Base-by-base conservation (phyloP, 2,797 vertebrate genomes). In the Chrysolophus pictus region DNA sequence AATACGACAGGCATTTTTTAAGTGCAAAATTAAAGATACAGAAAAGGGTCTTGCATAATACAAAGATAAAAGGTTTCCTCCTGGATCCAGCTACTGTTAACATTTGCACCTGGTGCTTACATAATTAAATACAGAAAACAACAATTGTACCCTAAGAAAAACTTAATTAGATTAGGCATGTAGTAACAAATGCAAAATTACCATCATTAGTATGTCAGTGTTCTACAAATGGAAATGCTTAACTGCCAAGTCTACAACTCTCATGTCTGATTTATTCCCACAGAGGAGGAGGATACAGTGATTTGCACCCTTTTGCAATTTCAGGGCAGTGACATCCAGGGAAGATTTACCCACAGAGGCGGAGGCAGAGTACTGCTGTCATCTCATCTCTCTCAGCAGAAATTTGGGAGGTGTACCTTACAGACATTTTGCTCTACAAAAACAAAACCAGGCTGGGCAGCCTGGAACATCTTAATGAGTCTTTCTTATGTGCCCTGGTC, bases 51-150 rank as follows among this genome's bases (percentile, higher is more conserved):
- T 76, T 84, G 60, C 85, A 33, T 31, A 73, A 81, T 14, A 85
- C 44, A 16, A 84, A 91, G 87, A 95, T 92, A 92, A 94, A 96
- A 91, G 76, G 63, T 79, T 95, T 90, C 76, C 74, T 91, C 85
- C 83, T 86, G 70, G 93, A 94, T 90, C 82, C 78, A 87, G 84
- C 88, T 84, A 60, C 81, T 87, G 86, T 94, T 95, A 91, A 83
- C 85, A 87, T 89, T 95, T 84, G 94, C 91, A 95, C 86, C 84
- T 95, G 94, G 93, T 86, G 89, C 93, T 74, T 74, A 90, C 70
- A 84, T 93, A 92, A 86, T 93, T 95, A 83, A 76, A 93, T n/a
- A 77, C 41, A 92, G 85, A 97, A 94, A 96, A 95, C 81, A 94
- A 95, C 84, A 87, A 95, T 65, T 84, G 72, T 84, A 84, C 60